These are phyloP conservation scores for Antennarius striatus DNA, from an alignment of 2,113 vertebrate species.

Conservation along the genomic window DNA sequence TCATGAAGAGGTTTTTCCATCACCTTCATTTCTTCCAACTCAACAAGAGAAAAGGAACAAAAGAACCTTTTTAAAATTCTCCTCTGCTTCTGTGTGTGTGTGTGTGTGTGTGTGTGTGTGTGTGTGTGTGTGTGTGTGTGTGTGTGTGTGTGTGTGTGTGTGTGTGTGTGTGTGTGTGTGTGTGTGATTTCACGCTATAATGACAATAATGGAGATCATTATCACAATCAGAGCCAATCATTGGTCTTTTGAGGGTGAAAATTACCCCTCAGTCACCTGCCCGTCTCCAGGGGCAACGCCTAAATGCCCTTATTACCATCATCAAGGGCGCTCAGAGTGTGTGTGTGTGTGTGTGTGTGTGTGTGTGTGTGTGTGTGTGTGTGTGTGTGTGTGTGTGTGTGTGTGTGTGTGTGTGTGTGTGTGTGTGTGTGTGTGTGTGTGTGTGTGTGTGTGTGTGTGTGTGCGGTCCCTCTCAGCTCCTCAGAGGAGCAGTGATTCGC, in stretches of 20 bases:
- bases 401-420: constrained; percentile 26
- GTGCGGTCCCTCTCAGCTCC: too few species aligned
- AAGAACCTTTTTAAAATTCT: constrained; percentile 43
- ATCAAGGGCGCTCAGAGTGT: constrained; percentile 72
- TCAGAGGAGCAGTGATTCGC: constrained; percentile 59
- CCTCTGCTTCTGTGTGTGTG: too few species aligned
- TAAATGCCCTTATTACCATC: constrained; percentile 79
- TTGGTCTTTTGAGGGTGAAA: constrained; percentile 77
- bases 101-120: constrained; percentile 55
- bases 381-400: constrained; percentile 26
- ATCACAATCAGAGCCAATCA: constrained; percentile 80
- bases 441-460: constrained; percentile 26
- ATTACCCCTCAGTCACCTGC: constrained; percentile 79
- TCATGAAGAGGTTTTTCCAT: neutral
- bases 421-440: constrained; percentile 26
- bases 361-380: constrained; percentile 26
- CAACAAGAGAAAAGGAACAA: constrained; percentile 21
- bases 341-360: constrained; percentile 9
- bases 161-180: neutral
- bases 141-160: too few species aligned
- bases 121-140: too few species aligned
- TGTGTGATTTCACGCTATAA: constrained; percentile 69
- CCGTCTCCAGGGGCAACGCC: constrained; percentile 69
- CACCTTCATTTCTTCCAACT: constrained; percentile 14
- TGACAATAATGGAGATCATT: constrained; percentile 78